Conservation (phyloP, 2,888 invertebrate species). For the Agrotis exclamationis region DNA sequence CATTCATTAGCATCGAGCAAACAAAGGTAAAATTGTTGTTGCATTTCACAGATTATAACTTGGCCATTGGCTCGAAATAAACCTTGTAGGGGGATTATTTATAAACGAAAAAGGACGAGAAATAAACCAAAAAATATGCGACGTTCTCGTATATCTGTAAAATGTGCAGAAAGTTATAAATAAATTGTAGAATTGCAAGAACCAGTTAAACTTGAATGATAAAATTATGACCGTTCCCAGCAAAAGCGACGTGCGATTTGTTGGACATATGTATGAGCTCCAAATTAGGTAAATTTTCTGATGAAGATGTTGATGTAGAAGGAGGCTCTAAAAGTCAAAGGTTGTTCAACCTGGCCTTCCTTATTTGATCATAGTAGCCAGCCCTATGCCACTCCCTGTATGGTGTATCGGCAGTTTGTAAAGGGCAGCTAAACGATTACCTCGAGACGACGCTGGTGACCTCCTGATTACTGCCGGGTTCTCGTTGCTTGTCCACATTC, state of each 20-base stretch:
- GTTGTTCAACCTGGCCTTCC: conserved; percentile 31
- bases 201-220: conserved; percentile 19
- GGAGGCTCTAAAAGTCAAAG: conserved; percentile 34
- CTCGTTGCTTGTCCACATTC: conserved; percentile 66
- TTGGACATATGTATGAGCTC: conserved; percentile 11
- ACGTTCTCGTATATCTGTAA: not conserved
- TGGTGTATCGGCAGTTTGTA: conserved; percentile 74
- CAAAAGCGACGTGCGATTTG: conserved; percentile 4
- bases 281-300: conserved; percentile 24
- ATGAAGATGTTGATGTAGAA: conserved; percentile 9
- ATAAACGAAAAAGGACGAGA: conserved; percentile 18
- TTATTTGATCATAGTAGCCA: conserved; percentile 43
- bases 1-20: conserved; percentile 63
- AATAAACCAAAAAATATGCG: conserved; percentile 13
- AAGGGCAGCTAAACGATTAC: conserved; percentile 82
- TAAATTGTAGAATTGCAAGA: conserved; percentile 19
- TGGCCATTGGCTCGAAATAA: not conserved
- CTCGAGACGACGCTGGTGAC: conserved; percentile 77
- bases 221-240: conserved; percentile 9
- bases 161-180: conserved; percentile 26
- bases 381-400: conserved; percentile 72
- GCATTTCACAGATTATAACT: conserved; percentile 36
- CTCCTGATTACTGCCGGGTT: conserved; percentile 85
- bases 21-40: conserved; percentile 56
- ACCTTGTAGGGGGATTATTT: conserved; percentile 21